These are phyloP conservation scores for Chaetogeoica ovagalla DNA, from an alignment of 2,888 invertebrate genomes.

Conservation along the genomic window DNA sequence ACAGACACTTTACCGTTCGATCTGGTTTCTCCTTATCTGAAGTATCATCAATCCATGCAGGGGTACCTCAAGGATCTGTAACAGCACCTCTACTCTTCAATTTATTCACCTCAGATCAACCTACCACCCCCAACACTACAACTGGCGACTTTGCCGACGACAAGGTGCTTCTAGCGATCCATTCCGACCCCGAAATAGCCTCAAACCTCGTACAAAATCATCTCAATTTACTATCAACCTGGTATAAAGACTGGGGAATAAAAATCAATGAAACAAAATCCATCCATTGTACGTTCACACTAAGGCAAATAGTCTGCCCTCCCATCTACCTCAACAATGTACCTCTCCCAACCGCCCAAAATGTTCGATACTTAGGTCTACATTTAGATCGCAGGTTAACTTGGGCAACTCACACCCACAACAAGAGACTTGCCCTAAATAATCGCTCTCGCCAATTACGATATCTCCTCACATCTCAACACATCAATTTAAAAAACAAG, in stretches of 20 bases:
- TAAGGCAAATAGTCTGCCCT: background rate
- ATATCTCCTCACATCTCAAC: too few species aligned
- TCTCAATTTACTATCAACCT: background rate
- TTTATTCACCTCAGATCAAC: too few species aligned
- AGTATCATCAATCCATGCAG: background rate
- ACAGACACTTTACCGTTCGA: background rate
- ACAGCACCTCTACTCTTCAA: too few species aligned
- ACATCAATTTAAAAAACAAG: too few species aligned
- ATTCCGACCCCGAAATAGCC: background rate
- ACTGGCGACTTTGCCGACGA: background rate
- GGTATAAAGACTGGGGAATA: background rate
- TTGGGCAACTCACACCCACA: too few species aligned
- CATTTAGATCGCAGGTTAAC: too few species aligned
- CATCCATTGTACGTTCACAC: background rate
- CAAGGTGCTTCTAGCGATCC: background rate
- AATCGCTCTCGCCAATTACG: too few species aligned
- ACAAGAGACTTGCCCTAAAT: too few species aligned
- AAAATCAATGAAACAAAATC: background rate
- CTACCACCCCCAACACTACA: background rate
- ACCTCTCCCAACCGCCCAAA: too few species aligned
- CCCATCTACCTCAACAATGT: too few species aligned
- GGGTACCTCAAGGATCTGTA: background rate
- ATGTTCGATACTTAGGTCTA: too few species aligned
- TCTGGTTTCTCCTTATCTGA: background rate
- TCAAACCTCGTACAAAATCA: background rate